Evolutionary conservation across 2,888 invertebrate genomes (phyloP), one percentile per base, ranked within the genome.

Genomic region (Oscheius sp.): DNA sequence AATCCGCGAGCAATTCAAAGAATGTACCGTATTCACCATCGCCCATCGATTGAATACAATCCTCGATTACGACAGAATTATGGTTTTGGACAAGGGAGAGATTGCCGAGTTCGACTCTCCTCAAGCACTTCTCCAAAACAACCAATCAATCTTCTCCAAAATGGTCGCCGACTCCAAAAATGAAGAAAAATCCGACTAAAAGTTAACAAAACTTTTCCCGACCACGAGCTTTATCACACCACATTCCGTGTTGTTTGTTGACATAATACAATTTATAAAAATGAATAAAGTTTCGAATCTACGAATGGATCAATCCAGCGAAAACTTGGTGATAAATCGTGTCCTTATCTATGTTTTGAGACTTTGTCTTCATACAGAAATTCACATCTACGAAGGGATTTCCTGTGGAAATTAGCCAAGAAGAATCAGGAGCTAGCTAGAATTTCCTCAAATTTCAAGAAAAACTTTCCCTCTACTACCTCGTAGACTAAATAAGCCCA

Each of bases 41-140:
- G 95, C 95, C 33, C 95, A 95, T 89, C 91, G 95, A 20, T 89
- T 93, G 68, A 90, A 91, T 70, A 93, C 93, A 31, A 91, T 93
- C 77, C 90, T 93, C 87, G 91, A 92, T 87, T 92, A 92, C 88
- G 92, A 93, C 88, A 58, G 61, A 29, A 61, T 61, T 12, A 61
- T 89, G 81, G 88, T 89, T 10, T 79, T 88, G 48, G 88, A 88
- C 72, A 83, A 87, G 58, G 88, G 88, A n/a, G 67, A 82, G 10
- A 84, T 88, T 6, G 81, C 76, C 48, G 88, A 88, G 74, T 87
- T 88, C 78, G 88, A 87, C 76, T 75, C 86, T 1, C 88, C 88
- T 0, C 71, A 79, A 17, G 75, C 65, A 4, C 76, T 88, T 2
- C 79, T 88, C 39, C 76, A 83, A 42, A 80, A 88, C 72, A 79